These are phyloP conservation scores for Caenorhabditis sp. DNA, from an alignment of 2,888 invertebrate species.

Conservation along the genomic window DNA sequence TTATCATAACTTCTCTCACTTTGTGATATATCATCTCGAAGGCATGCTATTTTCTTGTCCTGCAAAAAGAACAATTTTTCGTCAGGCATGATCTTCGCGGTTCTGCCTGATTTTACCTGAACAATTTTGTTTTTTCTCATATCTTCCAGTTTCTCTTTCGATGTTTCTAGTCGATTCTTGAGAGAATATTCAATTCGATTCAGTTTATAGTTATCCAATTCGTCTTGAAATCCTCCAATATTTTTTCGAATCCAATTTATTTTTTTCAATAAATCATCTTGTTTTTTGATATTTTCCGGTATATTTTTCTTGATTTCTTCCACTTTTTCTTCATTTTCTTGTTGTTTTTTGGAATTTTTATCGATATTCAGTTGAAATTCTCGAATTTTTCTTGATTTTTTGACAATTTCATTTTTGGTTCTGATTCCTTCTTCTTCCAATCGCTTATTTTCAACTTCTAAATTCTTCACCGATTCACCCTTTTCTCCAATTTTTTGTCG, in stretches of 20 bases:
- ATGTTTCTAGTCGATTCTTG: conserved; percentile 17
- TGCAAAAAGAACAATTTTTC: no score
- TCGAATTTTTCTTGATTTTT: conserved; percentile 9
- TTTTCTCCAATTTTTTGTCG: conserved; percentile 9
- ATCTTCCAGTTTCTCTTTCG: conserved; percentile 20
- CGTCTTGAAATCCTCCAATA: conserved; percentile 14
- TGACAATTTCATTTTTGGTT: conserved; percentile 11
- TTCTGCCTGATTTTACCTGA: no score
- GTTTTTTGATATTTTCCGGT: conserved; percentile 7
- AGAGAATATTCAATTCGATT: conserved; percentile 30
- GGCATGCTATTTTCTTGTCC: conserved; percentile 26
- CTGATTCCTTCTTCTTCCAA: conserved; percentile 16
- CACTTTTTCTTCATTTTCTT: conserved; percentile 2
- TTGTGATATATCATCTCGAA: conserved; percentile 27
- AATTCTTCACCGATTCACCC: conserved; percentile 13
- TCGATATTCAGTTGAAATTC: not conserved
- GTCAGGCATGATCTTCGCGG: no score
- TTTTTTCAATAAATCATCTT: conserved; percentile 24
- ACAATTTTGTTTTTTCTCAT: conserved; percentile 29
- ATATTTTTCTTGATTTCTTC: not conserved
- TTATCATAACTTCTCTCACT: conserved; percentile 36
- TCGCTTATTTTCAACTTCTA: conserved; percentile 21
- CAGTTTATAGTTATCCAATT: conserved; percentile 18
- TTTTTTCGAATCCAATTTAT: conserved; percentile 22
- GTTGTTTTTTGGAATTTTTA: not conserved